phyloP scores from a whole-genome alignment of 2,113 vertebrate genomes.

The Gadus chalcogrammus region DNA sequence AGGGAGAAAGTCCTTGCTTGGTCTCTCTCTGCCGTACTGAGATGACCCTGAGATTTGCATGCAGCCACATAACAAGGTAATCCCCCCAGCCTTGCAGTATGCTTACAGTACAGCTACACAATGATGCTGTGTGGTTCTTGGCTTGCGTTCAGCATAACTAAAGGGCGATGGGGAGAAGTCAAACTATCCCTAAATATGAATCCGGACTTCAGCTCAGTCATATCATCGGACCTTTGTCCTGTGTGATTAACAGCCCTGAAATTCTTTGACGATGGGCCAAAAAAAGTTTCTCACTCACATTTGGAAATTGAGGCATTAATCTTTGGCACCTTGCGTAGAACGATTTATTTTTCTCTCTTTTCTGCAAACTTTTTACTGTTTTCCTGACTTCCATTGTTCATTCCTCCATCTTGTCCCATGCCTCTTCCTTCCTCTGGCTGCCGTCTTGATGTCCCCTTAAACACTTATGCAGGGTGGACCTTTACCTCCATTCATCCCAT shows the following conservation, averaged over 20 bases:
- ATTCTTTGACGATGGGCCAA: constrained; percentile 19
- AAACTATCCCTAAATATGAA: constrained; percentile 9
- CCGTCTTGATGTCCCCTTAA: background rate
- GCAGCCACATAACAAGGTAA: background rate
- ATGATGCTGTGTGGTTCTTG: constrained; percentile 28
- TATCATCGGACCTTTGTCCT: constrained; percentile 39
- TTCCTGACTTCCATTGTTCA: background rate
- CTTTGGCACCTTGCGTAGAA: constrained; percentile 10
- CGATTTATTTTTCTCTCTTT: constrained; percentile 23
- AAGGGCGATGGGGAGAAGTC: background rate
- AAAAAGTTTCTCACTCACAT: constrained; percentile 22
- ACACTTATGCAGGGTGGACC: background rate
- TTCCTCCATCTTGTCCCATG: background rate
- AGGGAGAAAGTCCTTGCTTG: no score
- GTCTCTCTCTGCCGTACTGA: no score
- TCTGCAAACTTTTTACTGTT: constrained; percentile 2
- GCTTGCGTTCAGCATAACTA: constrained; percentile 21
- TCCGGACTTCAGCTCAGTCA: constrained; percentile 37
- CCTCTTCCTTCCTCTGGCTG: background rate
- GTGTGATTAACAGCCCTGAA: constrained; percentile 38
- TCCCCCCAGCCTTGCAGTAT: background rate
- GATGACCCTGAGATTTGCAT: no score
- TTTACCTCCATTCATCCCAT: background rate
- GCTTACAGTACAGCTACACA: constrained; percentile 10
- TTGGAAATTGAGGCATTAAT: constrained; percentile 44